Conservation (phyloP, 2,113 vertebrate genomes). For the Prionailurus bengalensis region DNA sequence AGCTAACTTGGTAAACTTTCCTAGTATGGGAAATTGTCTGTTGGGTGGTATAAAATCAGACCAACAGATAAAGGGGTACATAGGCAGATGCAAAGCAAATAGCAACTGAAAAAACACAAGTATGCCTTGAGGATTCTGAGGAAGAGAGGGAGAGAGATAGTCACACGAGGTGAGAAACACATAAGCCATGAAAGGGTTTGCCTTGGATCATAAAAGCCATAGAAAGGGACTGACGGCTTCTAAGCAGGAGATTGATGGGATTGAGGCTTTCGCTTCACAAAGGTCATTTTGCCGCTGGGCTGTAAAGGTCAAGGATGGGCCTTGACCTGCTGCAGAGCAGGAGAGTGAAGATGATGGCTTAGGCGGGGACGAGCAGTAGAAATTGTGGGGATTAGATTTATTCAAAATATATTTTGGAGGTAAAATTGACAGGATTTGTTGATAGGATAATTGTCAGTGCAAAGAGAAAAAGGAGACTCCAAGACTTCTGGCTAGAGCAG, state of each 20-base stretch:
- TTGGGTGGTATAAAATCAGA: background rate
- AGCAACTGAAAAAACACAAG: background rate
- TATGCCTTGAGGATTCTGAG: background rate
- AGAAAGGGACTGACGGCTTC: background rate
- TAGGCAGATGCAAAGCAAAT: background rate
- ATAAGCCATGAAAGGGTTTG: background rate
- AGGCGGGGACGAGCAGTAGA: background rate
- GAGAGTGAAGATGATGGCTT: background rate
- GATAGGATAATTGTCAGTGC: background rate
- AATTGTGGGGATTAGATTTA: background rate
- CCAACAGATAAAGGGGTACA: background rate
- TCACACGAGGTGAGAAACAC: rapidly evolving
- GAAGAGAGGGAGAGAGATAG: background rate
- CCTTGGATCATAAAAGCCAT: background rate
- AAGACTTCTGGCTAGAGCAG: background rate
- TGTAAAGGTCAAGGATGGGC: background rate
- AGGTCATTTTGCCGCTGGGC: background rate
- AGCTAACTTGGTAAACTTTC: background rate
- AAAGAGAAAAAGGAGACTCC: background rate
- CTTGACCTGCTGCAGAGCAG: no score
- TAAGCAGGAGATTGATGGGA: background rate
- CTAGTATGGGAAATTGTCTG: background rate
- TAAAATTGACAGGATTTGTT: background rate
- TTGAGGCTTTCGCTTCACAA: background rate
- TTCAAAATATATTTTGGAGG: background rate